Evolutionary conservation across 2,888 invertebrate genomes (phyloP).

Genomic region (Tetropium fuscum): DNA sequence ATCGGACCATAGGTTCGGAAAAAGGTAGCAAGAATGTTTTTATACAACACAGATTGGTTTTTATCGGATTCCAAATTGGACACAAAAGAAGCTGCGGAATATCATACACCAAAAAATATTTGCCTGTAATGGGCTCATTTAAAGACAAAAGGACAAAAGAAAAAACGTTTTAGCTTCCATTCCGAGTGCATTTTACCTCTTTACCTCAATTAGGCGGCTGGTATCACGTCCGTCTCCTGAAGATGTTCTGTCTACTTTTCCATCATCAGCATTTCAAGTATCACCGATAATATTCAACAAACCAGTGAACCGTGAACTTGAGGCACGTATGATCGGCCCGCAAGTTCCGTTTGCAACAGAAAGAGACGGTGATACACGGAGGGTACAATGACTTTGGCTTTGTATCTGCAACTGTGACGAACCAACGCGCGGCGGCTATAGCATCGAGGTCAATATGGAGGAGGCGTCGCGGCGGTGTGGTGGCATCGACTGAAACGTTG

Average conservation of each 20-base stretch:
- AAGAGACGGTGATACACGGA: slow-evolving; percentile 22
- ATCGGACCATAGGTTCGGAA: no score
- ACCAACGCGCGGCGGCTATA: slow-evolving; percentile 25
- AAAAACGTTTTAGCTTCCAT: no score
- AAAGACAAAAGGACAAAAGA: no score
- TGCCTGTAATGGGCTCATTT: no score
- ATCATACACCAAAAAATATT: no score
- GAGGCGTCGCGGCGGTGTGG: slow-evolving; percentile 53
- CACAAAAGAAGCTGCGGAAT: no score
- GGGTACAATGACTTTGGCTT: slow-evolving; percentile 33
- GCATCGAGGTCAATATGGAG: slow-evolving; percentile 34
- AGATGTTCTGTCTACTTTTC: neutral
- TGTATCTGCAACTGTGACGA: slow-evolving; percentile 22
- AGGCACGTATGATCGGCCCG: neutral
- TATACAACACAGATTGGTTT: no score
- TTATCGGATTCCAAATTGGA: no score
- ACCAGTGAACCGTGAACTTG: slow-evolving; percentile 15
- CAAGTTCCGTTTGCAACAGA: slow-evolving; percentile 9
- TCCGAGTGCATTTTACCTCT: no score
- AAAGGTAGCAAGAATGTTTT: no score
- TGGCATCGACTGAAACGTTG: slow-evolving; percentile 49
- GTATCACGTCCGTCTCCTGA: no score
- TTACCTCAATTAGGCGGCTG: neutral
- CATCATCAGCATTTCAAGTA: neutral
- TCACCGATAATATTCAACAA: neutral